These are phyloP conservation scores for Ridgeia piscesae DNA, from an alignment of 1,140 invertebrate species.

Conservation along the genomic window DNA sequence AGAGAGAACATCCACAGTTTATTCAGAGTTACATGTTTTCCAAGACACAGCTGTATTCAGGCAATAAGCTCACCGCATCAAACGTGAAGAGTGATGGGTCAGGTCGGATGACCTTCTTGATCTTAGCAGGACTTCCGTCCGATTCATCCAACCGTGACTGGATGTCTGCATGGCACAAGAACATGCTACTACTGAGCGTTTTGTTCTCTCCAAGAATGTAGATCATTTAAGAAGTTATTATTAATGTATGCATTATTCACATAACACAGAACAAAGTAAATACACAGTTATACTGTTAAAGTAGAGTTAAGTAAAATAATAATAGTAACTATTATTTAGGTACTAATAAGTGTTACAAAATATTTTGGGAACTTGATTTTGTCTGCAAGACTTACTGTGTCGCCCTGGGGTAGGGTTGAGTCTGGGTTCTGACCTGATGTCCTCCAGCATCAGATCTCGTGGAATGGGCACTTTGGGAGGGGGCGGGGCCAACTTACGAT, in stretches of 20 bases:
- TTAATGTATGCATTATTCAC: neutral
- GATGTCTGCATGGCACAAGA: neutral
- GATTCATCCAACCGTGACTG: conserved; percentile 37
- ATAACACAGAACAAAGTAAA: neutral
- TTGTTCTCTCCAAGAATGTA: too few species aligned
- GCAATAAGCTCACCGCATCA: conserved; percentile 28
- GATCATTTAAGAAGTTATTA: conserved; percentile 18
- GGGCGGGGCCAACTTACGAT: conserved; percentile 76
- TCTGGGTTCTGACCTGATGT: conserved; percentile 67
- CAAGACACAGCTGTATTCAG: too few species aligned
- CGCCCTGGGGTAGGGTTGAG: conserved; percentile 44
- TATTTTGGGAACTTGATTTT: too few species aligned
- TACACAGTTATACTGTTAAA: neutral
- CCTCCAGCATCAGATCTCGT: conserved; percentile 82
- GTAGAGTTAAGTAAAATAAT: neutral
- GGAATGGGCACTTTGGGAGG: conserved; percentile 72
- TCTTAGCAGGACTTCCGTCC: conserved; percentile 44
- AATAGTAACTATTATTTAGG: too few species aligned
- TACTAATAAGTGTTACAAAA: too few species aligned
- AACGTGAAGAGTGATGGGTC: conserved; percentile 53
- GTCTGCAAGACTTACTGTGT: neutral
- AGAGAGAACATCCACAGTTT: too few species aligned
- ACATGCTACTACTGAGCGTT: too few species aligned
- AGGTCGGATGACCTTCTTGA: conserved; percentile 59
- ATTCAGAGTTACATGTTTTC: too few species aligned